Evolutionary conservation across 2,797 vertebrate genomes (phyloP), one percentile per base, ranked within the genome.

Genomic region (Falco concolor): DNA sequence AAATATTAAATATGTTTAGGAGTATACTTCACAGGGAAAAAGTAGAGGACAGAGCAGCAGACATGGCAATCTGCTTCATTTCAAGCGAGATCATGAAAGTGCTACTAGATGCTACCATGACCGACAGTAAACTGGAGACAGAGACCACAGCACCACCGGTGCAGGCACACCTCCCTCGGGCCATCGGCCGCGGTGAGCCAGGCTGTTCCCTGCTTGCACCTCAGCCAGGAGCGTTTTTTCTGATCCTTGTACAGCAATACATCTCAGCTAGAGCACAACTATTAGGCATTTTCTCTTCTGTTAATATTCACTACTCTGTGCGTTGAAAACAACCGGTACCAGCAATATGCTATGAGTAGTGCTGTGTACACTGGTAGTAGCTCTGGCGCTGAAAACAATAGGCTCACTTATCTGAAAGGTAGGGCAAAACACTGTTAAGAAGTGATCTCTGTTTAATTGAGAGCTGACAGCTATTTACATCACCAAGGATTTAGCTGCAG

Each of bases 401-500:
- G 25, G 21, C 30, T 93, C 3, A 2, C 77, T 74, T 77, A 77
- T 65, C 79, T 60, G 40, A 64, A 52, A 90, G 82, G 73, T 8
- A 42, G 56, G 83, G 87, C 47, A 87, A 68, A 44, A n/a, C 10
- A 7, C 42, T 36, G 64, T 5, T 49, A 36, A 0, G 27, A 40
- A 82, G 74, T 4, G 21, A 91, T 86, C 70, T 40, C 49, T 10
- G 9, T 56, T 90, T 91, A 93, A 96, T n/a, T 83, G 91, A 90
- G 90, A 91, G 85, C 77, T 93, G 96, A 95, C 87, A 95, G 95
- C 93, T 87, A 68, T 44, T 91, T 81, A 87, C 84, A 77, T 74
- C 94, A 76, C 59, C 45, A 13, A 95, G 90, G 91, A 84, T 84
- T 81, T 56, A 91, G 80, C 74, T 54, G 84, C 86, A 77, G 73